Percentiles rank a stretch among this genome's conserved stretches.
Conservation (phyloP, 1,140 invertebrate genomes). For the Radopholus similis region DNA sequence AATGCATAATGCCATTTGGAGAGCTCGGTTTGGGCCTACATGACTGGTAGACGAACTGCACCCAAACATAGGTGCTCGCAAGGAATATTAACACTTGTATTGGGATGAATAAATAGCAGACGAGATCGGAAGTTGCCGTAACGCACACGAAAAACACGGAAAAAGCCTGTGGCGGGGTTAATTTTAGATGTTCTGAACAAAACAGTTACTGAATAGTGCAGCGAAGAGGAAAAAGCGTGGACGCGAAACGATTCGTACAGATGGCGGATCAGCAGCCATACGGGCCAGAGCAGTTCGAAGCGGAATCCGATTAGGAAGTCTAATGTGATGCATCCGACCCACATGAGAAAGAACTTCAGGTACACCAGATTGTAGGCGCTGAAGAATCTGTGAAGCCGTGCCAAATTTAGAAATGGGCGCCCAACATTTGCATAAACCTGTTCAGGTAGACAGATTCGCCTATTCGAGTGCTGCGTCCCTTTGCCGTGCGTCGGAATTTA, state of each 20-base stretch:
- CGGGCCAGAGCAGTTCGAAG: constrained; percentile 98
- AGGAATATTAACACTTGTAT: constrained; percentile 76
- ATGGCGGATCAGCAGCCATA: constrained; percentile 90
- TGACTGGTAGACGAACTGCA: constrained; percentile 97
- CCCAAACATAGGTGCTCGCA: constrained; percentile 96
- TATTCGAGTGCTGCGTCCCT: constrained; percentile 35
- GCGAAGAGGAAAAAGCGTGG: constrained; percentile 79
- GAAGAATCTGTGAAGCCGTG: constrained; percentile 49
- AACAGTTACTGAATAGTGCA: constrained; percentile 45
- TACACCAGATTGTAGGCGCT: constrained; percentile 84
- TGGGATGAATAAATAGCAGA: constrained; percentile 98
- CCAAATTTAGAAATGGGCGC: constrained; percentile 9
- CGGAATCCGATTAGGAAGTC: constrained; percentile 97
- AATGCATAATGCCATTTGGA: background rate
- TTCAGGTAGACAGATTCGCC: constrained; percentile 51
- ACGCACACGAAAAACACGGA: constrained; percentile 97
- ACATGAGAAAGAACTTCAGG: constrained; percentile 89
- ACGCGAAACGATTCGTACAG: constrained; percentile 97
- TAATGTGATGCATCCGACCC: constrained; percentile 87
- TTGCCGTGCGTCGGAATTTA: constrained; percentile 43
- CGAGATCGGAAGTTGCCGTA: constrained; percentile 93
- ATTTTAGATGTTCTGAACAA: constrained; percentile 1
- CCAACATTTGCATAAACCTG: constrained; percentile 20
- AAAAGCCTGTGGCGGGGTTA: constrained; percentile 86
- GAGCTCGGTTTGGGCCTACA: constrained; percentile 66